Percentiles rank a stretch among this genome's conserved stretches.
phyloP scores from a whole-genome alignment of 2,888 invertebrate species.

The Diloba caeruleocephala region DNA sequence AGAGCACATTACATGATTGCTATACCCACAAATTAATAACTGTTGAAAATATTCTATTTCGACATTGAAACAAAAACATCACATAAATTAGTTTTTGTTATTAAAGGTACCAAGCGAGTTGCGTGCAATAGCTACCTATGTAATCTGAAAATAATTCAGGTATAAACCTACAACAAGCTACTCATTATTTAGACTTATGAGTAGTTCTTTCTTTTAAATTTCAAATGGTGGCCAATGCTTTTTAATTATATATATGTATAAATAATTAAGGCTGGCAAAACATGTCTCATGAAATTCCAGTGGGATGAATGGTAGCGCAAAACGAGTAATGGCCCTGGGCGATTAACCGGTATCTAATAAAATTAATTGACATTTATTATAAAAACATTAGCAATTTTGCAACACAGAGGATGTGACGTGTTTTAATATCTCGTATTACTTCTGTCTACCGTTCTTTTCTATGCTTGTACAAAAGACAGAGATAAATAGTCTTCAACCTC shows the following conservation, averaged over 20 bases:
- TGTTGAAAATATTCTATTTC: neutral
- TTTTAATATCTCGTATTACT: slow-evolving; percentile 30
- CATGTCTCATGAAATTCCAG: slow-evolving; percentile 2
- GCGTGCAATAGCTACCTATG: too few species aligned
- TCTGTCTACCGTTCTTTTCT: slow-evolving; percentile 7
- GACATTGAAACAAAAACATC: too few species aligned
- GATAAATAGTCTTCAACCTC: slow-evolving; percentile 4
- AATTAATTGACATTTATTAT: slow-evolving; percentile 44
- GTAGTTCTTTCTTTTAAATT: neutral
- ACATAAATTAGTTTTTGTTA: too few species aligned
- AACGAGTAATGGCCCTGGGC: slow-evolving; percentile 4
- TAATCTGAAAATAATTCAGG: too few species aligned
- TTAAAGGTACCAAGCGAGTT: too few species aligned
- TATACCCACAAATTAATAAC: slow-evolving; percentile 2
- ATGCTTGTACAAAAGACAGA: slow-evolving; percentile 2
- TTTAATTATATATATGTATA: neutral
- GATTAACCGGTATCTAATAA: slow-evolving; percentile 21
- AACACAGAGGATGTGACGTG: slow-evolving; percentile 40
- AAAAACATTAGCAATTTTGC: slow-evolving; percentile 31
- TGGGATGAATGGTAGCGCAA: slow-evolving; percentile 1
- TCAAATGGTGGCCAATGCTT: neutral
- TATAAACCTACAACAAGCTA: too few species aligned
- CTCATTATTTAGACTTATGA: neutral
- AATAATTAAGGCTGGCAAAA: slow-evolving; percentile 4
- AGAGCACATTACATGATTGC: neutral